These are phyloP conservation scores for Liasis olivaceus DNA, from an alignment of 2,797 vertebrate species.

Conservation along the genomic window DNA sequence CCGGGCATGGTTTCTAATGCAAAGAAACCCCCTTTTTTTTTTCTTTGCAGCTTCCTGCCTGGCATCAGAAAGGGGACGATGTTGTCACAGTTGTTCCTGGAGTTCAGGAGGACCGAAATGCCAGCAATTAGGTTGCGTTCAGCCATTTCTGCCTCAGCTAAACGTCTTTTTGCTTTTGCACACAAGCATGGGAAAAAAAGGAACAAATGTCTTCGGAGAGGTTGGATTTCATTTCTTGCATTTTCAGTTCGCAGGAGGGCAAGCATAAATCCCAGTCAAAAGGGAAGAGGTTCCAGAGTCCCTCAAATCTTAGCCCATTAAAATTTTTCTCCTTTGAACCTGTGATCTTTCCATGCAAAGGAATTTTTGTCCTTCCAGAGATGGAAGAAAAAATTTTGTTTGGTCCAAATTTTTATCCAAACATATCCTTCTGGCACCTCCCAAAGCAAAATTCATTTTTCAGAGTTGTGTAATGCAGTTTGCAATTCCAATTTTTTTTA, in stretches of 20 bases:
- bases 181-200: not conserved
- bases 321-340: not conserved
- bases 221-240: not conserved
- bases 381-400: rapidly evolving
- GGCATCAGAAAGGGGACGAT: not conserved
- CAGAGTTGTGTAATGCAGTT: not conserved
- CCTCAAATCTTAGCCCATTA: not conserved
- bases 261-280: not conserved
- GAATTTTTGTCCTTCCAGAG: not conserved
- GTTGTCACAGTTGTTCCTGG: not conserved
- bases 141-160: not conserved
- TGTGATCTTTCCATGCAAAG: not conserved
- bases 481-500: not conserved
- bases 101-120: not conserved
- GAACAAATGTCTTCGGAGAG: not conserved
- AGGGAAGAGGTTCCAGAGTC: not conserved
- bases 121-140: not conserved
- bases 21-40: too few species aligned
- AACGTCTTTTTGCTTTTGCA: not conserved
- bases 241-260: not conserved
- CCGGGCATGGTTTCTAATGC: too few species aligned
- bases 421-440: not conserved
- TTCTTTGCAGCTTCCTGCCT: not conserved
- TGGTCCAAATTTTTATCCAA: not conserved
- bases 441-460: not conserved